Base-by-base conservation (phyloP, 92 coral and sea anemone species). In the Bergia puertoricense region DNA sequence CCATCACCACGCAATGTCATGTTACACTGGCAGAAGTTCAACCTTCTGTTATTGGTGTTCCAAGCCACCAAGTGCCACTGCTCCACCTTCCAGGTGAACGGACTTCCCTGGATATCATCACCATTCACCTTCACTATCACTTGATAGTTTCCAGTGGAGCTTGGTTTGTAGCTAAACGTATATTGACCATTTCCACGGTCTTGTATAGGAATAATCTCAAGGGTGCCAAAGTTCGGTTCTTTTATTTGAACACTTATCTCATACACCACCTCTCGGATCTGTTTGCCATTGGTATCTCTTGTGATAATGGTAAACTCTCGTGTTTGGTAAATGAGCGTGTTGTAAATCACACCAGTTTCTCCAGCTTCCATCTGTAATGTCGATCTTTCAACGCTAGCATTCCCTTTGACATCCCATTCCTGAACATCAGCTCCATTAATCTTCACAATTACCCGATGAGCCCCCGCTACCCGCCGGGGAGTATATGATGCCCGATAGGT, bases 121-220 rank as follows among this genome's bases (percentile, higher is more conserved):
- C 59, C 16, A 11, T 54, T 54, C 18, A 54, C 59, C 16, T 54
- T 54, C 59, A 54, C 59, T 54, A 18, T 10, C 18, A 54, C 59
- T 54, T 54, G 59, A 18, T 54, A 54, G 59, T 54, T 54, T 10
- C 59, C 59, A 54, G 59, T 44, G 44, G 56, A 76, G 48, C 69
- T 9, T 42, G 86, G 86, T 30, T 30, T 42, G 74, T 79, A 88
- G 38, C 68, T 46, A 48, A 88, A 84, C 37, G 22, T 45, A 62
- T 71, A 77, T 41, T 51, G 56, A 22, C 77, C 83, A 80, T 76
- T 44, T 48, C 79, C 86, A 15, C 11, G 13, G 74, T 54, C 59
- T 10, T 54, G 59, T 54, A 76, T 30, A 78, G 75, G 18, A 37
- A 79, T 78, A 88, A 11, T 86, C 54, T 79, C 18, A 71, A 10